Base-by-base conservation (phyloP, 2,888 invertebrate genomes). In the Fragum fragum region DNA sequence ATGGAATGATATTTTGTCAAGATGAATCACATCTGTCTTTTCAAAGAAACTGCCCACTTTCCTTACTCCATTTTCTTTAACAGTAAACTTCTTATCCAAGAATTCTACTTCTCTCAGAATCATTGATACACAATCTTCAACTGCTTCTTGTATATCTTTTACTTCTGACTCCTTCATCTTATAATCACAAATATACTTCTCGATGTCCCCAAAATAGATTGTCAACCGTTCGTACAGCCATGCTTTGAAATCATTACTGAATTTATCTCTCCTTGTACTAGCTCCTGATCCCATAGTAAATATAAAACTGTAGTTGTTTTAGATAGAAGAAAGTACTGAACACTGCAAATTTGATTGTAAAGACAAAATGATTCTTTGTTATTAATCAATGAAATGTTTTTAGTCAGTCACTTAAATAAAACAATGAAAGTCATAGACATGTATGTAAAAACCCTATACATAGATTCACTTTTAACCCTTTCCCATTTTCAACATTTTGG, bases 161-260 rank as follows among this genome's bases (percentile, higher is more conserved):
- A 73, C 53, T 42, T 73, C 78, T 6, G 72, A 70, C 16, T 78
- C 47, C 5, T 32, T 21, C 1, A 73, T 63, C 39, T 68, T 74
- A 5, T 70, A 47, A 23, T 73, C 69, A 26, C 81, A 42, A 18
- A 81, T 61, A 18, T 78, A 68, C 42, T 42, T 59, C 42, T 81
- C 75, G 14, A 80, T 80, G 42, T 84, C 84, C 7, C 71, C 76
- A 52, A 84, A 81, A 39, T 84, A 84, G 39, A 39, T 72, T 9
- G 80, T 69, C 53, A 84, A 39, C 55, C 84, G 66, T 57, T 72
- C 69, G 29, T 73, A 73, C 28, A 83, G 47, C 29, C 75, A 63
- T 11, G 21, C 7, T 39, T 78, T 57, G 52, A 63, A 73, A 28
- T 74, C 74, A 21, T 57, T 59, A 32, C 18, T 42, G 16, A 42